Conservation (phyloP, 2,113 vertebrate species). For the Planiliza haematocheilus region DNA sequence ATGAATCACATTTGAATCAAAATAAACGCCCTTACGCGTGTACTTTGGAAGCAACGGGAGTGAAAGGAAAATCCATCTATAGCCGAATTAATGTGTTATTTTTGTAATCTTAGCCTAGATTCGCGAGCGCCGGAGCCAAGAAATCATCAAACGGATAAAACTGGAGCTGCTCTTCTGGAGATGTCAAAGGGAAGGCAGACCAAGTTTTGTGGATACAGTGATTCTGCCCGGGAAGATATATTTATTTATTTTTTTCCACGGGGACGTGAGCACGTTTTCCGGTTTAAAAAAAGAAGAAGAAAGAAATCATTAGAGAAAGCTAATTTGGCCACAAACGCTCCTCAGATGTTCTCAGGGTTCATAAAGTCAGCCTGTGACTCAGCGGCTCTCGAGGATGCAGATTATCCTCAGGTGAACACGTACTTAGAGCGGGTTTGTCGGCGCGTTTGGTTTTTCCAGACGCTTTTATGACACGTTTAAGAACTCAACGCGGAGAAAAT, state of each 20-base stretch:
- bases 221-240: conserved; percentile 37
- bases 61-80: conserved; percentile 31
- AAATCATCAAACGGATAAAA: conserved; percentile 63
- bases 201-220: conserved; percentile 51
- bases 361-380: conserved; percentile 48
- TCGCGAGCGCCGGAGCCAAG: conserved; percentile 50
- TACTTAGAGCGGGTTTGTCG: too few species aligned
- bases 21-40: conserved; percentile 29
- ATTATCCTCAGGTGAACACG: too few species aligned
- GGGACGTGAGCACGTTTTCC: conserved; percentile 32
- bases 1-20: conserved; percentile 1
- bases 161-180: conserved; percentile 47
- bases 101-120: conserved; percentile 59
- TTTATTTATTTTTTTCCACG: too few species aligned
- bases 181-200: conserved; percentile 48
- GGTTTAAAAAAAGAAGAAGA: conserved; percentile 16
- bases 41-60: conserved; percentile 38
- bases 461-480: too few species aligned
- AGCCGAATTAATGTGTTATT: conserved; percentile 50
- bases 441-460: too few species aligned
- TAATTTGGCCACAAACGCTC: conserved; percentile 30
- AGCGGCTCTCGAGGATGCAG: conserved; percentile 11
- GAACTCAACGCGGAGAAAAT: too few species aligned
- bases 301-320: conserved; percentile 37
- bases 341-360: conserved; percentile 16